Base-by-base conservation (phyloP, 2,113 vertebrate species). In the Felis chaus region DNA sequence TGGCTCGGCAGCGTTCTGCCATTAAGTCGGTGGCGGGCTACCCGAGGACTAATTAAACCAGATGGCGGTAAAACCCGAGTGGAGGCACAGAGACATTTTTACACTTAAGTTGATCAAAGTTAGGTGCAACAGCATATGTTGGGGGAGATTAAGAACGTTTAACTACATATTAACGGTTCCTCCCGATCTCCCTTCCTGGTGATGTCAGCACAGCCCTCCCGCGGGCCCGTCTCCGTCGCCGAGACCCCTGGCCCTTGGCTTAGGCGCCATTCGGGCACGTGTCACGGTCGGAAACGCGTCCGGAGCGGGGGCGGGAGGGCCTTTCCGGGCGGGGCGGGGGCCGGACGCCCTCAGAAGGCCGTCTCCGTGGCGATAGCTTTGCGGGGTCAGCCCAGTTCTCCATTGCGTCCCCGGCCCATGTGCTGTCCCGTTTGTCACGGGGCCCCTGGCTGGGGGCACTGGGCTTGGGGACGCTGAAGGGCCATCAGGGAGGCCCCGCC, bases 31-130 rank as follows among this genome's bases (percentile, higher is more conserved):
- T 91, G 94, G 97, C 50, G 63, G 95, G 87, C 95, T 97, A 98
- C 98, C 99, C 97, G 93, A 98, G 96, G 98, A 98, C 98, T 99
- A 98, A 99, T 99, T 98, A 98, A 99, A 98, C 98, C 99, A 99
- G 98, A 99, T 98, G 98, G 99, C 4, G 4, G 97, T 68, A 27
- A 97, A 98, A 95, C 96, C 69, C 95, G 73, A 25, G 95, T 96
- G 97, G 97, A 98, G 98, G 98, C 95, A 66, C 92, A 79, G 97
- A 98, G 98, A 95, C 93, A 41, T 87, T 98, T 98, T 98, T 98
- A 98, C 98, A 95, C 98, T 98, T 97, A 98, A 98, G 98, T 98
- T 98, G 98, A 98, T 99, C 98, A 98, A 95, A 99, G 98, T 98
- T 97, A 97, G 98, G 98, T 97, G 98, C 98, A 97, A 97, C 91